Conservation (phyloP, 1,140 invertebrate genomes). For the Drosophila elegans region DNA sequence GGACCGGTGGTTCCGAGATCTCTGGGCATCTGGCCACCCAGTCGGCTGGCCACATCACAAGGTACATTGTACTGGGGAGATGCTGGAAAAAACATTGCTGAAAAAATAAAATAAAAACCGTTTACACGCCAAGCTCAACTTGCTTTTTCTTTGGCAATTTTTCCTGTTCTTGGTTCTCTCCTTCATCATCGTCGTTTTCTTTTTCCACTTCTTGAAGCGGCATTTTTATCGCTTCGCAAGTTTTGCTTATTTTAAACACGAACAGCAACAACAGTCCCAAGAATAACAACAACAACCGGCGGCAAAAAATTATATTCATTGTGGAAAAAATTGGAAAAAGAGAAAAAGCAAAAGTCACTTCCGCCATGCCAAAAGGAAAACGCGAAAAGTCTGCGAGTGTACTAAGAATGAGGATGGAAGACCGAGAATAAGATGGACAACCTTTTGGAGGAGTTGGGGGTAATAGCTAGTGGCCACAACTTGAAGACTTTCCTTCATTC, state of each 20-base stretch:
- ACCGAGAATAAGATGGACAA: slow-evolving; percentile 30
- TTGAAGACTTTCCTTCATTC: slow-evolving; percentile 29
- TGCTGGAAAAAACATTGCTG: slow-evolving; percentile 14
- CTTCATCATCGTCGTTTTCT: slow-evolving; percentile 53
- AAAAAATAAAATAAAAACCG: slow-evolving; percentile 68
- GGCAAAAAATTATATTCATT: slow-evolving; percentile 72
- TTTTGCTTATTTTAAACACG: slow-evolving; percentile 81
- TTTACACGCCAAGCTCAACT: slow-evolving; percentile 74
- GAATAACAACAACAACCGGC: slow-evolving; percentile 56
- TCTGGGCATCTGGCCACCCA: slow-evolving; percentile 59
- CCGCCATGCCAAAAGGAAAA: slow-evolving; percentile 73
- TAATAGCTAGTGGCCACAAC: slow-evolving; percentile 10
- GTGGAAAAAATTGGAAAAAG: slow-evolving; percentile 42
- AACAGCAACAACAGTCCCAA: slow-evolving; percentile 43
- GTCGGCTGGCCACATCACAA: slow-evolving; percentile 63
- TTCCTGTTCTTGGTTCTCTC: slow-evolving; percentile 63
- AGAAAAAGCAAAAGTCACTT: slow-evolving; percentile 82
- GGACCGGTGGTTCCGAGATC: slow-evolving; percentile 12
- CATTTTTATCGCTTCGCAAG: slow-evolving; percentile 77
- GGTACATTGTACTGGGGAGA: slow-evolving; percentile 36
- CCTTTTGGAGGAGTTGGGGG: slow-evolving; percentile 3
- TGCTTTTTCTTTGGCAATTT: slow-evolving; percentile 53
- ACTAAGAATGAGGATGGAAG: slow-evolving; percentile 7
- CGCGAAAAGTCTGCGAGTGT: slow-evolving; percentile 72
- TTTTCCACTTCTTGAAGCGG: slow-evolving; percentile 55